phyloP scores from a whole-genome alignment of 2,113 vertebrate genomes.

The Alexandromys fortis region DNA sequence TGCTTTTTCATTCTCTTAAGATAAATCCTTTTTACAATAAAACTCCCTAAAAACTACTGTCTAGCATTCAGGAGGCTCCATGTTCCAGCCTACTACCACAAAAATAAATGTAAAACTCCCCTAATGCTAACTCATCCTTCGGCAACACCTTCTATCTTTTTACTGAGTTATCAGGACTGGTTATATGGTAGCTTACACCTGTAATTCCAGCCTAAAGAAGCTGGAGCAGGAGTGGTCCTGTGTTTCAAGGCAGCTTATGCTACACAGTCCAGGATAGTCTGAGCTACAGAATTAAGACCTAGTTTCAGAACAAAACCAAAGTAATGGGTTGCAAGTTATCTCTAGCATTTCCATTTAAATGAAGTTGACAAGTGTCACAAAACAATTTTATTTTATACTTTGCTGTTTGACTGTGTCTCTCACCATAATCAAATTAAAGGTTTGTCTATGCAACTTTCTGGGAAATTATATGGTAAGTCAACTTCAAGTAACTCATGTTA shows the following conservation, averaged over 20 bases:
- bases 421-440: constrained; percentile 53
- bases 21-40: constrained; percentile 53
- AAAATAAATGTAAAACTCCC: constrained; percentile 38
- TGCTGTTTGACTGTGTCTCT: constrained; percentile 49
- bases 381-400: constrained; percentile 66
- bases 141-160: constrained; percentile 7
- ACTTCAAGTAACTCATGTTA: constrained; percentile 39
- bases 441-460: constrained; percentile 28
- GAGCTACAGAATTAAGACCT: background rate
- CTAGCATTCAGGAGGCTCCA: background rate
- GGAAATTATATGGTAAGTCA: constrained; percentile 64
- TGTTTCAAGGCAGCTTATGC: background rate
- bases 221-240: background rate
- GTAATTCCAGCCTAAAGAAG: background rate
- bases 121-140: constrained; percentile 33
- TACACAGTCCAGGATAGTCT: background rate
- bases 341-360: background rate
- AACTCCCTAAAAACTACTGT: background rate
- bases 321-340: background rate
- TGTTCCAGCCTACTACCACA: background rate
- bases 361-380: constrained; percentile 23
- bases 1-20: constrained; percentile 34
- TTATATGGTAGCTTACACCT: background rate
- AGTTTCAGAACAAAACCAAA: background rate
- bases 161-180: background rate